Base-by-base conservation (phyloP, 2,888 invertebrate genomes). In the Frankliniella fusca region DNA sequence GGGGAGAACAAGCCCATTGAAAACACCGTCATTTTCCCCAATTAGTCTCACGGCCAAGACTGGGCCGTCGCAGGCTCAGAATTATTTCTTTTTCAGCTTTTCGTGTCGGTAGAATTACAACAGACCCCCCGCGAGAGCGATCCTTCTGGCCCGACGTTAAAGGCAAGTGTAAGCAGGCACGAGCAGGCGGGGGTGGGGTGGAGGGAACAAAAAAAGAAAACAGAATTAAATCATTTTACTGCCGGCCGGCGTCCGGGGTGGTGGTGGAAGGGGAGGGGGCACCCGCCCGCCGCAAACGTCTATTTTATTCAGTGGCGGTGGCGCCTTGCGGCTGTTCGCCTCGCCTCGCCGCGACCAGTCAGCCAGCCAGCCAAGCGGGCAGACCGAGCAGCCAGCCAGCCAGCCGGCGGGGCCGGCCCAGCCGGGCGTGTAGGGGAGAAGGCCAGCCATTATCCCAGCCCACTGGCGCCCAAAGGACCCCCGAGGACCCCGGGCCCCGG, bases 201-300 rank as follows among this genome's bases (percentile, higher is more conserved):
- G 28, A 27, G 70, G 18, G 49, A 27, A 38, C 76, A 80, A 38
- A 81, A 82, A 50, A 81, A 83, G 28, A 82, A 81, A 48, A 80
- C 80, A 27, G 83, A 83, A 27, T 28, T 80, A 28, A 83, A 83
- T 54, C 49, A 80, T 10, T 54, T 15, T n/a, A 10, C 9, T 27
- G 81, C 7, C 61, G 61, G 61, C 61, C 20, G 54, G 38, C 80
- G 23, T 81, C 54, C 18, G 65, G 11, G 28, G 81, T 81, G 28
- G 80, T 80, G 50, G 81, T 81, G 80, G 82, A 82, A 49, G 83
- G 83, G 12, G 12, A 76, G 23, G 83, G 80, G 18, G 79, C 49
- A 20, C 48, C 61, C 61, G 61, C 61, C 70, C 70, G 70, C 70
- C 70, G 70, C 70, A n/a, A 70, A 27, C 23, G 70, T 27, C 70